phyloP scores from a whole-genome alignment of 2,888 invertebrate genomes.

The Tipula confusa region DNA sequence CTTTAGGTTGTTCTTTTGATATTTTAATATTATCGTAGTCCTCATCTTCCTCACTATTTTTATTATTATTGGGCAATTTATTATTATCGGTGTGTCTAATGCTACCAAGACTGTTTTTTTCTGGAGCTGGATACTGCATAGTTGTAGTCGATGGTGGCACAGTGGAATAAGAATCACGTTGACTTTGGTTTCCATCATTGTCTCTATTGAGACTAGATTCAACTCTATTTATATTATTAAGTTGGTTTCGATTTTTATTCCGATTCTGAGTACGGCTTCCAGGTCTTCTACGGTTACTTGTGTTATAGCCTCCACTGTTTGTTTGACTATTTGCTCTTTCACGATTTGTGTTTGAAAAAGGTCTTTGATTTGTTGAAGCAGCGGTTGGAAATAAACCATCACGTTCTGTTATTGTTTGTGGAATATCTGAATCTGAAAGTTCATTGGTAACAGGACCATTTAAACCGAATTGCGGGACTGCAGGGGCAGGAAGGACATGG shows the following conservation, averaged over 20 bases:
- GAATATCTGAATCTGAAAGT: slow-evolving; percentile 39
- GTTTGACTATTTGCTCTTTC: neutral
- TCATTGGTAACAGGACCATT: slow-evolving; percentile 45
- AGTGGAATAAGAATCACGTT: neutral
- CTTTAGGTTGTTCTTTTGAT: neutral
- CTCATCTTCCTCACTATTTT: neutral
- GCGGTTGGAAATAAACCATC: slow-evolving; percentile 29
- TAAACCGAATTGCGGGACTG: slow-evolving; percentile 55
- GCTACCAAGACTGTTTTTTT: neutral
- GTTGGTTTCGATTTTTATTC: neutral
- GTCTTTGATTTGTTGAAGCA: slow-evolving; percentile 27
- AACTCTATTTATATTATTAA: neutral
- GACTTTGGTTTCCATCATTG: neutral
- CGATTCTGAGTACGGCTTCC: neutral
- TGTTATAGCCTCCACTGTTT: neutral
- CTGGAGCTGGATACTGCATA: neutral
- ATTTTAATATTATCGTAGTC: neutral
- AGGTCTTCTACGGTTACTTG: neutral
- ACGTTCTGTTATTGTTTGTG: slow-evolving; percentile 29
- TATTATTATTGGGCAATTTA: neutral
- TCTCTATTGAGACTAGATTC: neutral
- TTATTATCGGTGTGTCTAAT: neutral
- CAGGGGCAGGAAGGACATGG: slow-evolving; percentile 47
- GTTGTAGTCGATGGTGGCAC: neutral
- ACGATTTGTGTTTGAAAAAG: neutral